phyloP scores from a whole-genome alignment of 2,113 vertebrate genomes.

The Crotalus helleri region DNA sequence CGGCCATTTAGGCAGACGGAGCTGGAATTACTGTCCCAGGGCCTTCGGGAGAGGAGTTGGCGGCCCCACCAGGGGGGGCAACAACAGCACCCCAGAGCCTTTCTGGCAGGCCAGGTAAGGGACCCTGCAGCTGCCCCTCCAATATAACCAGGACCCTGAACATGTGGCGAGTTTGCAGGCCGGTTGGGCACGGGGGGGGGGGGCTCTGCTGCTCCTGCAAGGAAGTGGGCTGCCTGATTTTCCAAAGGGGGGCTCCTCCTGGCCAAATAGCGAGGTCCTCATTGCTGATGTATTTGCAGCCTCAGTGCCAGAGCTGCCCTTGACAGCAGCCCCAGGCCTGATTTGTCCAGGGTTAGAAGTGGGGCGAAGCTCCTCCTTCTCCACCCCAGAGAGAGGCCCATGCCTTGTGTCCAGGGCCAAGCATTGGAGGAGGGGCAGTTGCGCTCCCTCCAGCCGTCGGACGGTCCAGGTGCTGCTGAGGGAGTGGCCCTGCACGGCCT shows the following conservation, averaged over 20 bases:
- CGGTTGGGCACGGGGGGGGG: background rate
- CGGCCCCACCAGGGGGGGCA: conserved; percentile 54
- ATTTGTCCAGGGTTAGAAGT: background rate
- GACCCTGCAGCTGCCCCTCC: background rate
- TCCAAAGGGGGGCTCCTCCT: background rate
- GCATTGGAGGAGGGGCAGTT: background rate
- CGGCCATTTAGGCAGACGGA: conserved; percentile 55
- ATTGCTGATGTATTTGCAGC: too few species aligned
- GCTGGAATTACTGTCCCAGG: conserved; percentile 78
- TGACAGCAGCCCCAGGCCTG: background rate
- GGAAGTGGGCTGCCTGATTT: background rate
- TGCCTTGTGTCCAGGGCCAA: background rate
- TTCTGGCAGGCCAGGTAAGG: conserved; percentile 60
- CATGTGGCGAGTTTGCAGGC: background rate
- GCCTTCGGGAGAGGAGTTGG: conserved; percentile 75
- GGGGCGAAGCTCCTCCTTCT: background rate
- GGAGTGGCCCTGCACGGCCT: background rate
- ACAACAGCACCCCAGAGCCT: conserved; percentile 38
- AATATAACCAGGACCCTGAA: background rate
- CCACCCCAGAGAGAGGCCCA: background rate
- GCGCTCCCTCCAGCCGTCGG: too few species aligned
- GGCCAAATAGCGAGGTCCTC: background rate
- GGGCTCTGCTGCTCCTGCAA: background rate
- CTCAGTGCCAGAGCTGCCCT: background rate
- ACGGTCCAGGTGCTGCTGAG: background rate